phyloP scores from a whole-genome alignment of 2,113 vertebrate genomes.

The Solenodon paradoxus region DNA sequence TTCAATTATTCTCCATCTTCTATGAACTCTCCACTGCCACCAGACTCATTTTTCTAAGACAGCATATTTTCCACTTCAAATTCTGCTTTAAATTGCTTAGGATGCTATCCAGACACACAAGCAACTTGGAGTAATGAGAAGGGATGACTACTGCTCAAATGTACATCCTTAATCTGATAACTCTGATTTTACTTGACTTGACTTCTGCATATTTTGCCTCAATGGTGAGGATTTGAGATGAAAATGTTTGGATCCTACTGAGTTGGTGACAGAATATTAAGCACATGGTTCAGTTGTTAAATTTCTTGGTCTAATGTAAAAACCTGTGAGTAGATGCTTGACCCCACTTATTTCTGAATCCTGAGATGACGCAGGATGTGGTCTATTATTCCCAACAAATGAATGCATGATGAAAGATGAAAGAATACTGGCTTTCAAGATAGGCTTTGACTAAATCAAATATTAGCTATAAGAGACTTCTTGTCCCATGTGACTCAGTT shows the following conservation, averaged over 20 bases:
- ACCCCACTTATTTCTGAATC: background rate
- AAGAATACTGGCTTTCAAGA: background rate
- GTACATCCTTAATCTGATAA: background rate
- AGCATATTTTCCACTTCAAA: rapidly evolving
- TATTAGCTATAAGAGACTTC: background rate
- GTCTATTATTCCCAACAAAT: background rate
- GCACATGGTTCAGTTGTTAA: rapidly evolving
- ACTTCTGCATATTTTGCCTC: background rate
- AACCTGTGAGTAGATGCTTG: background rate
- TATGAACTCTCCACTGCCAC: background rate
- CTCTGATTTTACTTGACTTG: background rate
- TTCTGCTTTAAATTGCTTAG: background rate
- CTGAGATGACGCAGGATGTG: background rate
- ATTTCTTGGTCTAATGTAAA: background rate
- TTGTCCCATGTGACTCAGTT: background rate
- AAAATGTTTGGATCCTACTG: background rate
- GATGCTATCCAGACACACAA: background rate
- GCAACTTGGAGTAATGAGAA: background rate
- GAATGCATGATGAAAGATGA: background rate
- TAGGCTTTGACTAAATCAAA: background rate
- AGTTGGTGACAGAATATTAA: background rate
- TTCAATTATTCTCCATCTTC: background rate
- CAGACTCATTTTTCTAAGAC: background rate
- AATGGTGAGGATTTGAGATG: background rate
- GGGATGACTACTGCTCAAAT: background rate